Conservation (phyloP, 2,797 vertebrate genomes). For the Typhlichthys subterraneus region DNA sequence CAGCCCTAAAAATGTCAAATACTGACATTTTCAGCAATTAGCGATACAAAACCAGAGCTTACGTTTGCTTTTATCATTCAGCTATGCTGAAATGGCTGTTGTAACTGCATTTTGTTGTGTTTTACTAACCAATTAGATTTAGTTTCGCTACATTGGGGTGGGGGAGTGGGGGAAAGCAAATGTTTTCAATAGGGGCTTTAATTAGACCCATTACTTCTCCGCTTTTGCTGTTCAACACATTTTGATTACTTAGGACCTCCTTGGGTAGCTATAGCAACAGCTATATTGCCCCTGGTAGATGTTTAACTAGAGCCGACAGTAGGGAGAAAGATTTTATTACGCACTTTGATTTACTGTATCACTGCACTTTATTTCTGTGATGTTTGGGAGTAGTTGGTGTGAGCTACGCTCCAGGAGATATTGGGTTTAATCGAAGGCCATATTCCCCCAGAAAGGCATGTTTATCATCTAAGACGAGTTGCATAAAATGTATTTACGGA, state of each 20-base stretch:
- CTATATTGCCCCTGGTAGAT: conserved; percentile 68
- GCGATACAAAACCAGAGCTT: too few species aligned
- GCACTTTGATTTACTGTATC: conserved; percentile 65
- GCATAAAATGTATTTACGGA: too few species aligned
- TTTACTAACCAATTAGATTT: too few species aligned
- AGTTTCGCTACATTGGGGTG: too few species aligned
- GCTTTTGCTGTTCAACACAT: conserved; percentile 29
- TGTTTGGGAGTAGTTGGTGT: conserved; percentile 48
- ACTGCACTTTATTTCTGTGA: conserved; percentile 56
- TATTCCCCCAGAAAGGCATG: too few species aligned
- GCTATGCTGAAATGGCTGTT: too few species aligned
- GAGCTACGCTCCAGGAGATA: conserved; percentile 44
- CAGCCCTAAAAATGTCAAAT: too few species aligned
- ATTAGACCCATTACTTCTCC: conserved; percentile 40
- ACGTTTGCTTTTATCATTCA: too few species aligned
- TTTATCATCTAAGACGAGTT: too few species aligned
- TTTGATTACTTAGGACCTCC: conserved; percentile 60
- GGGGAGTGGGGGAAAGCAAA: background rate
- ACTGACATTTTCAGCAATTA: too few species aligned
- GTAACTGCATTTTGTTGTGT: too few species aligned
- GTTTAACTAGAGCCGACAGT: conserved; percentile 74
- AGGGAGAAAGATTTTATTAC: conserved; percentile 70
- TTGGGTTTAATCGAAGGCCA: background rate
- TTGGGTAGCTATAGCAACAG: conserved; percentile 69
- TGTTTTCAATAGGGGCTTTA: conserved; percentile 55